Base-by-base conservation (phyloP, 2,797 vertebrate species). In the Chrysolophus pictus region DNA sequence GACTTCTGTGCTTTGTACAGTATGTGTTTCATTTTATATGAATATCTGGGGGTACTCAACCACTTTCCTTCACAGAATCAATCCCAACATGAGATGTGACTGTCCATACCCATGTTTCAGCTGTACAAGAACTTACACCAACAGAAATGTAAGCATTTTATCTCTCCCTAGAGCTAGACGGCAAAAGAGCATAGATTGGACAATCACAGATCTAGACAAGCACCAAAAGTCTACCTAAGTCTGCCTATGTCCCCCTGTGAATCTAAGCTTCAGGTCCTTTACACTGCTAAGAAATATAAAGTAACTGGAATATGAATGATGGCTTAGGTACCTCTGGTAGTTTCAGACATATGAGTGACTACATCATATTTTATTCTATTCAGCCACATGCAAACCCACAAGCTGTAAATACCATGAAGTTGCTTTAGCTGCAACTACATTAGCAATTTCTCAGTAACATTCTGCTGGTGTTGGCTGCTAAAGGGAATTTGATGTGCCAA, bases 1-100 rank as follows among this genome's bases (percentile, higher is more conserved):
- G 19, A 44, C 18, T 91, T 67, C 23, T 2, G 4, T 31, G 39
- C 23, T 55, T 90, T 74, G 8, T 31, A 56, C 19, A 18, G 28
- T 31, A 42, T 14, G 29, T 28, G 14, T 26, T 71, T 37, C 44
- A 51, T 59, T 88, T 80, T 62, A 67, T 0, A 0, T 56, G 28
- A 89, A 12, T 35, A 67, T 19, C 26, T 49, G 1, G 1, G 9
- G 8, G 12, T 5, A n/a, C n/a, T 17, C 0, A 0, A 68, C 44
- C 14, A 8, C 53, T 82, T 76, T 12, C 22, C 55, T 35, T 64
- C 51, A 72, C 14, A 67, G 35, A 76, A 67, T 82, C 42, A 86
- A 56, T 21, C 24, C 37, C 46, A 33, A 39, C 24, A 46, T 14
- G 26, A 58, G 14, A 29, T 14, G 67, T 6, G 28, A 59, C 16